A percentile compares a stretch with the other conserved stretches of the same genome.
Conservation (phyloP, 2,888 invertebrate species). For the Chrysolina oricalcia region DNA sequence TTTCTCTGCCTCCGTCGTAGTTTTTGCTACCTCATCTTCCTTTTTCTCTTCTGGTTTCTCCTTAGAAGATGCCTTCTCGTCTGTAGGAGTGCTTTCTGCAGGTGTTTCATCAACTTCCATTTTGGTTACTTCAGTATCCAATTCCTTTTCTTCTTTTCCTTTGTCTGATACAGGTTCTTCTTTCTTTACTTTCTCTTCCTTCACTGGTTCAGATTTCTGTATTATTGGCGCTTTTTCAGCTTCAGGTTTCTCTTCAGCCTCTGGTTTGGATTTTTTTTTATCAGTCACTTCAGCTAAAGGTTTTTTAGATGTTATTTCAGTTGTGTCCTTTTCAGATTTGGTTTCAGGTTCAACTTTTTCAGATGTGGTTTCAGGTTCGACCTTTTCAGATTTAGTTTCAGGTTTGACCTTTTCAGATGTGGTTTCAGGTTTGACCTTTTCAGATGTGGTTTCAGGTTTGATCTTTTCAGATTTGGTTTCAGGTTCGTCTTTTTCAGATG, state of each 20-base stretch:
- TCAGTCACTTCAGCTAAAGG: neutral
- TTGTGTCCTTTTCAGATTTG: neutral
- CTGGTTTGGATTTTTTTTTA: constrained; percentile 18
- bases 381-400: neutral
- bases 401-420: neutral
- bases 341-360: neutral
- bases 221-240: neutral
- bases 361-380: neutral
- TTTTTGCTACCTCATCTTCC: constrained; percentile 38
- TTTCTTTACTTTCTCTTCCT: constrained; percentile 42
- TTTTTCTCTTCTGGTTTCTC: constrained; percentile 16
- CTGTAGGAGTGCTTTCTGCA: constrained; percentile 50
- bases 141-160: constrained; percentile 10
- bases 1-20: constrained; percentile 62
- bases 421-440: neutral
- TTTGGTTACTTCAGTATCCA: constrained; percentile 17
- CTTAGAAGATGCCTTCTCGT: constrained; percentile 52
- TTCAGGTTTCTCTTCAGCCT: constrained; percentile 13
- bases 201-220: constrained; percentile 22
- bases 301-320: neutral
- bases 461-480: neutral
- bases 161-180: constrained; percentile 8
- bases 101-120: constrained; percentile 46
- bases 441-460: neutral
- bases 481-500: neutral